Evolutionary conservation across 2,113 vertebrate species (phyloP).

Genomic region (Spheniscus mendiculus): DNA sequence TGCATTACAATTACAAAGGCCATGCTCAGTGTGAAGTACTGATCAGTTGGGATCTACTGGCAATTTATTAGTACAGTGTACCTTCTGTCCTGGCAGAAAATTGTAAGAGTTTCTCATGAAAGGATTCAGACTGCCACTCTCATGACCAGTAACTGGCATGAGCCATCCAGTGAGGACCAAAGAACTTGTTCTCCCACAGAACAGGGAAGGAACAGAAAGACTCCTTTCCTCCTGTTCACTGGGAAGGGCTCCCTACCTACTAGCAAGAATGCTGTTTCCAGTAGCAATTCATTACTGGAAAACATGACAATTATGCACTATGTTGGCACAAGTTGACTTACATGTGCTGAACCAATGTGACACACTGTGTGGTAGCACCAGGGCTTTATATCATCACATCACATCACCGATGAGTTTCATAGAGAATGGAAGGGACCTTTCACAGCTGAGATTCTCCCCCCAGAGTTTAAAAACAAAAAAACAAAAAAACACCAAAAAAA

Average conservation of each 20-base stretch:
- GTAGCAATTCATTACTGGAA: not conserved
- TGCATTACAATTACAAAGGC: not conserved
- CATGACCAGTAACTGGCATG: rapidly evolving
- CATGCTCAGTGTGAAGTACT: not conserved
- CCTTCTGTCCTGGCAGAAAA: not conserved
- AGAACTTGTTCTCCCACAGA: not conserved
- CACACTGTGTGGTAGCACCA: not conserved
- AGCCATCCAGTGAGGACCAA: not conserved
- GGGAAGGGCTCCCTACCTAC: not conserved
- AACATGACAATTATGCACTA: not conserved
- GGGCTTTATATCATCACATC: not conserved
- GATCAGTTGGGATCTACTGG: not conserved
- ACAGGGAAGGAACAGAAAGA: not conserved
- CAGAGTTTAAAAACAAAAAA: not conserved
- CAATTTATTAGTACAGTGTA: not conserved
- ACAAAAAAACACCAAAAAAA: too few species aligned
- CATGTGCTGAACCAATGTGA: not conserved
- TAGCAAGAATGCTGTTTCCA: not conserved
- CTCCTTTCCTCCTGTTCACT: not conserved
- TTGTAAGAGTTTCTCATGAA: not conserved
- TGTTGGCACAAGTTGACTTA: not conserved
- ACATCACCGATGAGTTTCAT: not conserved
- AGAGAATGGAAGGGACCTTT: not conserved
- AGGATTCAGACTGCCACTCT: not conserved
- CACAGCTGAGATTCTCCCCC: not conserved